Conservation (phyloP, 2,797 vertebrate species). For the Spinus olivaceus region DNA sequence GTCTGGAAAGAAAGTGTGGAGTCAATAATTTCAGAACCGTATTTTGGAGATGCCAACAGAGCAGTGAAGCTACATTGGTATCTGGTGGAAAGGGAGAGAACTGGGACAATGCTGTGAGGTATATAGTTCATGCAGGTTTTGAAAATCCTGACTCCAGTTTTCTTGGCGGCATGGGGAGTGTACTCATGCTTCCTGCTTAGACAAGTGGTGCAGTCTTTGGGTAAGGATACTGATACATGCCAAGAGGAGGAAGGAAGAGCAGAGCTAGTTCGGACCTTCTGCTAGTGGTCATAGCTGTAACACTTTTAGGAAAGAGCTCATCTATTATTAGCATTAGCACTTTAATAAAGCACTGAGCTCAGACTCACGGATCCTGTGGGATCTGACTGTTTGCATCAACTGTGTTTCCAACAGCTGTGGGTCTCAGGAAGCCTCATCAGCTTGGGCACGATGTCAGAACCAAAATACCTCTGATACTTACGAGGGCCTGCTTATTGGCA, state of each 20-base stretch:
- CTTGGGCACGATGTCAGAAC: not conserved
- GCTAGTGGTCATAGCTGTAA: not conserved
- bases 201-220: not conserved
- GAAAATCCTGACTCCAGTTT: not conserved
- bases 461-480: not conserved
- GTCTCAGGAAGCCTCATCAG: not conserved
- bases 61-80: not conserved
- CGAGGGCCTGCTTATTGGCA: not conserved
- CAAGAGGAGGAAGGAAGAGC: not conserved
- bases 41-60: fast-evolving
- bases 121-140: not conserved
- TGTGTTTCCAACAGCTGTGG: not conserved
- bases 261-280: not conserved
- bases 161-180: not conserved
- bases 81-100: not conserved
- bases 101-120: not conserved
- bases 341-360: not conserved
- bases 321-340: not conserved
- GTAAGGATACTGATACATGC: not conserved
- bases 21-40: not conserved
- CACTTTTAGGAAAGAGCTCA: not conserved
- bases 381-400: not conserved
- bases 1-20: not conserved
- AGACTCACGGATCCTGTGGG: not conserved
- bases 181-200: not conserved